A percentile compares a stretch with the other conserved stretches of the same genome.
phyloP scores from a whole-genome alignment of 2,888 invertebrate genomes.

The Xanthorhoe spadicearia region DNA sequence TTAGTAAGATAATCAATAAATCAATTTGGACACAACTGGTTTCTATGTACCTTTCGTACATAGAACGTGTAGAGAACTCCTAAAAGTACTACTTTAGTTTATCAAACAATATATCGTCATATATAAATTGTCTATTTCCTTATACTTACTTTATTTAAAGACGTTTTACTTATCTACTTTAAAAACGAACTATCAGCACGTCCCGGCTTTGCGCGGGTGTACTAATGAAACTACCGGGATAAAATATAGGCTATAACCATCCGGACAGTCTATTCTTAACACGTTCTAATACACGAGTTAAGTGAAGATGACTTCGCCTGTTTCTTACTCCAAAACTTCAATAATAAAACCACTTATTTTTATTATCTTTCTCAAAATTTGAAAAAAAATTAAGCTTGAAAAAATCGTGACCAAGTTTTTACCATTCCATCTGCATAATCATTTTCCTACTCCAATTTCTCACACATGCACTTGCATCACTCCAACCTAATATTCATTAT shows the following conservation, averaged over 20 bases:
- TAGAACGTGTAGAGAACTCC: slow-evolving; percentile 16
- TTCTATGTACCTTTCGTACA: slow-evolving; percentile 14
- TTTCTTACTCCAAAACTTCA: not conserved
- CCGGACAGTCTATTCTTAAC: too few species aligned
- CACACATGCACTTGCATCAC: slow-evolving; percentile 48
- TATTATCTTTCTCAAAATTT: not conserved
- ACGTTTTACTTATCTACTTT: not conserved
- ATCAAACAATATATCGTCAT: slow-evolving; percentile 35
- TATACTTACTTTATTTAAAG: slow-evolving; percentile 5
- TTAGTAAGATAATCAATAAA: slow-evolving; percentile 34
- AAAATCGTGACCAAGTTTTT: not conserved
- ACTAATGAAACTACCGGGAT: too few species aligned
- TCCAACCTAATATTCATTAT: slow-evolving; percentile 62
- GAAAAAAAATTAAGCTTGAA: too few species aligned
- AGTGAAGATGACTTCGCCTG: too few species aligned
- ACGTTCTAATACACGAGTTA: too few species aligned
- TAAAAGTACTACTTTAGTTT: slow-evolving; percentile 34
- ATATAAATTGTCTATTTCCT: slow-evolving; percentile 41
- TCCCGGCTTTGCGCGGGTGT: too few species aligned
- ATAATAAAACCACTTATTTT: not conserved
- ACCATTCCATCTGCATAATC: slow-evolving; percentile 19
- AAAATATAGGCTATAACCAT: too few species aligned
- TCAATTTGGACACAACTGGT: slow-evolving; percentile 33
- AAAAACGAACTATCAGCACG: too few species aligned
- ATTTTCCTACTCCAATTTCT: slow-evolving; percentile 38